A percentile compares a stretch with the other conserved stretches of the same genome.
Evolutionary conservation across 2,113 vertebrate genomes (phyloP).

Genomic region (Phocoena phocoena): DNA sequence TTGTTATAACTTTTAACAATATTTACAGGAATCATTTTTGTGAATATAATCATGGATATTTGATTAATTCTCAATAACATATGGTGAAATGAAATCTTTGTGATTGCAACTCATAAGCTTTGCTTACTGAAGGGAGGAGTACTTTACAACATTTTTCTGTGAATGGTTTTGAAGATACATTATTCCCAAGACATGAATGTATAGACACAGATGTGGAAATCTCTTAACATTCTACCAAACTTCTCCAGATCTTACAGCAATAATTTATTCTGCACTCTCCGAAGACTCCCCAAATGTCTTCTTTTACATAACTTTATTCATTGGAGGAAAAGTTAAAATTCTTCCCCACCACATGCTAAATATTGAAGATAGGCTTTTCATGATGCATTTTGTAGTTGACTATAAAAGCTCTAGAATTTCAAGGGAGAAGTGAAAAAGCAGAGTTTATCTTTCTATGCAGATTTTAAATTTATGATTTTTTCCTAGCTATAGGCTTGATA

Average conservation of each 20-base stretch:
- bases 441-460: conserved; percentile 80
- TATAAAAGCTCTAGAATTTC: conserved; percentile 83
- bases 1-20: conserved; percentile 9
- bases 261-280: conserved; percentile 91
- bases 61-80: conserved; percentile 1
- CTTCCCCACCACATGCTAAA: conserved; percentile 72
- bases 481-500: conserved; percentile 33
- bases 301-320: conserved; percentile 84
- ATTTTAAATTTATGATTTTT: conserved; percentile 79
- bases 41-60: not conserved
- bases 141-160: conserved; percentile 84
- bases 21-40: conserved; percentile 32
- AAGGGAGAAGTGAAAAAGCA: conserved; percentile 82
- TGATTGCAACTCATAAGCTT: conserved; percentile 54
- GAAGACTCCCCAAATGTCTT: conserved; percentile 83
- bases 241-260: conserved; percentile 90
- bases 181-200: conserved; percentile 88
- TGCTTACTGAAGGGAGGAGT: conserved; percentile 76
- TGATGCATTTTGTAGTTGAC: conserved; percentile 79
- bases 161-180: conserved; percentile 84
- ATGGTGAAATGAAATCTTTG: not conserved
- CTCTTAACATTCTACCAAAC: conserved; percentile 86
- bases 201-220: conserved; percentile 94
- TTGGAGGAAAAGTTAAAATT: conserved; percentile 79
- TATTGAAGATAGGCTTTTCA: conserved; percentile 72